Evolutionary conservation across 2,888 invertebrate species (phyloP), one percentile per base, ranked within the genome.

Genomic region (Harpalus rubripes): DNA sequence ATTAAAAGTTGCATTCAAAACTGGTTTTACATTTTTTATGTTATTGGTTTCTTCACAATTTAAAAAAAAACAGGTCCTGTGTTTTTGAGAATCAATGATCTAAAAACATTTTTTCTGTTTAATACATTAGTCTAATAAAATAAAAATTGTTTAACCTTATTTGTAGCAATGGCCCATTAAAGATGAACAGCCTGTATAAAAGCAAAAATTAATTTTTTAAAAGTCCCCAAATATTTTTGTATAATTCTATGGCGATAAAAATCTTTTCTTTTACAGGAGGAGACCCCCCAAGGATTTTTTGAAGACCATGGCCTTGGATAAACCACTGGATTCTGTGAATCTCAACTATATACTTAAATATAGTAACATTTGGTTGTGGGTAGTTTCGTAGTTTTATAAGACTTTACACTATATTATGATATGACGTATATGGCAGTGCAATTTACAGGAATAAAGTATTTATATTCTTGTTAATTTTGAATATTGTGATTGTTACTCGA

Each of bases 241-340:
- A 18, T 74, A 74, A 10, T 44, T 79, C 80, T 44, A 56, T 39
- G 44, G n/a, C 8, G 18, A 74, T 39, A 56, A 85, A 78, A 59
- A 10, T 56, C 26, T 88, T 91, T 92, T 92, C 93, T 94, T 93
- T 96, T 96, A 90, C 95, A 99, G 98, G 99, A 99, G 93, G 99
- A 99, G 94, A 99, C 99, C 85, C 99, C 99, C 83, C 99, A 99
- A 93, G 99, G 99, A 89, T 98, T 99, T 94, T 99, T 99, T 92
- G 99, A 99, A 92, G 99, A 99, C 93, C 98, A 99, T 92, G 99
- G 99, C 87, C 95, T 99, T 89, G 98, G 98, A 89, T 98, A 96
- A 94, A 79, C 8, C 10, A 61, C 65, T 63, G 39, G 26, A 79
- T 15, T 32, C 32, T 68, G 26, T 32, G 63, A 65, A 81, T 65